Conservation (phyloP, 1,140 invertebrate species). For the Drosophila neocordata region DNA sequence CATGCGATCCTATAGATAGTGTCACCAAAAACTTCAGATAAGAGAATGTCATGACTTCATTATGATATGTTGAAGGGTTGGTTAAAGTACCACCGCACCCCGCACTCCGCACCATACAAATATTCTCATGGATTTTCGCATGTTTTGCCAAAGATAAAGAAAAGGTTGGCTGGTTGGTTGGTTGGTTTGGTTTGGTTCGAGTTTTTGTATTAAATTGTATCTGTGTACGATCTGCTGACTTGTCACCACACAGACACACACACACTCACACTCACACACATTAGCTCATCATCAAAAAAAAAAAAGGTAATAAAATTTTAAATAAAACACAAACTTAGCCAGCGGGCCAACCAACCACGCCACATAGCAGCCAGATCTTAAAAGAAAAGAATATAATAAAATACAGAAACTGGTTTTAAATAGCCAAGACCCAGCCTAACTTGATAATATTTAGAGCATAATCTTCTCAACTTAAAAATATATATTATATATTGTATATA, state of each 20-base stretch:
- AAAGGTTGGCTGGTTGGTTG: not conserved
- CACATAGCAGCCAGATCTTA: not conserved
- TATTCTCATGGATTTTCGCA: not conserved
- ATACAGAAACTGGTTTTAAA: conserved; percentile 9
- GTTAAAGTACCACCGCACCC: too few species aligned
- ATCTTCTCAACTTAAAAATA: conserved; percentile 8
- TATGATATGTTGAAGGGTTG: not conserved
- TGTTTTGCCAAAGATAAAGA: conserved; percentile 21
- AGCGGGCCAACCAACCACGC: not conserved
- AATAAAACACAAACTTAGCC: conserved; percentile 9
- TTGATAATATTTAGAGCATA: conserved; percentile 48
- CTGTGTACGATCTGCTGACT: conserved; percentile 12
- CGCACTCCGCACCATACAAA: too few species aligned
- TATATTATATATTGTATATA: not conserved
- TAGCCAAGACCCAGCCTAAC: conserved; percentile 7
- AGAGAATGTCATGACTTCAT: conserved; percentile 13
- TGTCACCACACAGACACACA: not conserved
- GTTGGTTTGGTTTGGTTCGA: not conserved
- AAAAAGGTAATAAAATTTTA: conserved; percentile 11
- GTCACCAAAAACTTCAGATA: not conserved
- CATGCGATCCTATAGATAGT: not conserved
- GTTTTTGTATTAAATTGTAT: conserved; percentile 16
- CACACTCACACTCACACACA: not conserved
- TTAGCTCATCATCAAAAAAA: conserved; percentile 4
- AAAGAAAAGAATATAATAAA: not conserved